A percentile compares a stretch with the other conserved stretches of the same genome.
Conservation (phyloP, 2,888 invertebrate genomes). For the Drosophila mettleri region DNA sequence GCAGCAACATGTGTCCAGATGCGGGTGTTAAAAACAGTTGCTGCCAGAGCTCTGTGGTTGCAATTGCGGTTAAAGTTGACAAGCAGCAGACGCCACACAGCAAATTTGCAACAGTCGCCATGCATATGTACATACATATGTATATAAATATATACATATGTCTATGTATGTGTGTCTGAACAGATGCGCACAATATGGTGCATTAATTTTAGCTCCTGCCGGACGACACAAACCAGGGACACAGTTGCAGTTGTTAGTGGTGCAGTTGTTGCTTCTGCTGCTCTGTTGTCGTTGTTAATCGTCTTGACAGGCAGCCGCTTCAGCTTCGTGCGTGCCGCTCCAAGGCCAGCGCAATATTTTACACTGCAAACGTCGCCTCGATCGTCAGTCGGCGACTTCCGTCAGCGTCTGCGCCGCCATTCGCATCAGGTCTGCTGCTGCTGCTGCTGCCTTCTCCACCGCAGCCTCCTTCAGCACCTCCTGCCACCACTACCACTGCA, state of each 20-base stretch:
- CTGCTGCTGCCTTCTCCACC: constrained; percentile 3
- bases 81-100: constrained; percentile 74
- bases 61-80: constrained; percentile 71
- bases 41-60: constrained; percentile 37
- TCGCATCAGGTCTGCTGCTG: constrained; percentile 2
- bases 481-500: background rate
- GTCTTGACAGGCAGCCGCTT: constrained; percentile 76
- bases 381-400: constrained; percentile 71
- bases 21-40: constrained; percentile 61
- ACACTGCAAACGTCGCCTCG: constrained; percentile 57
- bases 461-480: background rate
- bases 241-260: constrained; percentile 26
- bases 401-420: constrained; percentile 48
- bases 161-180: constrained; percentile 39
- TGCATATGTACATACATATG: background rate
- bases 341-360: constrained; percentile 83
- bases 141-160: background rate
- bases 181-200: constrained; percentile 83
- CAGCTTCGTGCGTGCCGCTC: constrained; percentile 74
- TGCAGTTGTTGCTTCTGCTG: constrained; percentile 33
- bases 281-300: constrained; percentile 72
- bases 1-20: constrained; percentile 61
- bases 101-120: constrained; percentile 24
- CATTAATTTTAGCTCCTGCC: constrained; percentile 71
- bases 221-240: constrained; percentile 56